These are phyloP conservation scores for Pimpla rufipes DNA, from an alignment of 2,888 invertebrate species.

Conservation along the genomic window DNA sequence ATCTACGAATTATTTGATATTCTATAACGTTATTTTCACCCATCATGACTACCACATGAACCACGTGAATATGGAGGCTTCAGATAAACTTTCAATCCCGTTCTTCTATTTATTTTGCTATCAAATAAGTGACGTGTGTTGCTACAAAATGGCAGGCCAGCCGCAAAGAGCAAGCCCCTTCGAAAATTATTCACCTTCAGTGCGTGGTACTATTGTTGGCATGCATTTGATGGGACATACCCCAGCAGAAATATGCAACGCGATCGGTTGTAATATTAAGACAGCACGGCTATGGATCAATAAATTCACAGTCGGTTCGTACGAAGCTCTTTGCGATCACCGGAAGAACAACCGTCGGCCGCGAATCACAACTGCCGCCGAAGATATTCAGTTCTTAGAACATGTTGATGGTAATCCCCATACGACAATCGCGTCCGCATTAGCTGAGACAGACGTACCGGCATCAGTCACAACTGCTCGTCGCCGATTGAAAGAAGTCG, in stretches of 20 bases:
- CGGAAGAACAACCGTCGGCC: slow-evolving; percentile 12
- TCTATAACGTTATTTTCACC: too few species aligned
- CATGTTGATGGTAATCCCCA: background rate
- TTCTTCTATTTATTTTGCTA: too few species aligned
- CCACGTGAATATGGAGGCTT: too few species aligned
- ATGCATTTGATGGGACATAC: background rate
- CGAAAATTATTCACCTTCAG: background rate
- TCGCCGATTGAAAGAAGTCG: slow-evolving; percentile 5
- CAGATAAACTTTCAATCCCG: too few species aligned
- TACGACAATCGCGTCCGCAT: background rate
- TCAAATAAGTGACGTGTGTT: too few species aligned
- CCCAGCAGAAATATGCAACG: background rate
- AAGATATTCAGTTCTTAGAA: background rate
- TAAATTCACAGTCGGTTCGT: background rate
- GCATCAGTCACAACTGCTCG: slow-evolving; percentile 3
- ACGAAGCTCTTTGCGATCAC: background rate
- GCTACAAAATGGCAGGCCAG: background rate
- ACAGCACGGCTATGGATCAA: background rate
- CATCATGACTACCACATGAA: too few species aligned
- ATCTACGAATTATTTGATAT: too few species aligned
- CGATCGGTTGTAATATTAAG: slow-evolving; percentile 5
- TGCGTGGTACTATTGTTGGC: background rate
- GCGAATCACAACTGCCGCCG: background rate
- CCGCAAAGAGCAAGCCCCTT: background rate
- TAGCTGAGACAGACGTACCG: background rate